Conservation (phyloP, 2,888 invertebrate genomes). For the Hypsopygia costalis region DNA sequence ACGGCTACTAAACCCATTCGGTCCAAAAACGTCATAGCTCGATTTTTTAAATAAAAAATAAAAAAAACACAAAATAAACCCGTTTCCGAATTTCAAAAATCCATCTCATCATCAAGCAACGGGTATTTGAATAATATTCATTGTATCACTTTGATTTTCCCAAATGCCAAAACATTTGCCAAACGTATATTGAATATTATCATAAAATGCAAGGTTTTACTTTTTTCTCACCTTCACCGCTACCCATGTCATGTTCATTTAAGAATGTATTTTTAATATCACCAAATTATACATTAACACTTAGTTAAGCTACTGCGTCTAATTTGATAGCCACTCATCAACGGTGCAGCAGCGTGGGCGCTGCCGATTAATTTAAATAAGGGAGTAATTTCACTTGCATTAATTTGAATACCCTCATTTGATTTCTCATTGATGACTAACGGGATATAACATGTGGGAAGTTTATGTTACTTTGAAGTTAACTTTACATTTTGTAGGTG, state of each 20-base stretch:
- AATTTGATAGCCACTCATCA: slow-evolving; percentile 1
- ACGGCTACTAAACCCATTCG: no score
- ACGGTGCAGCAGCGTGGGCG: background rate
- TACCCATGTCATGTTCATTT: background rate
- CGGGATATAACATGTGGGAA: slow-evolving; percentile 1
- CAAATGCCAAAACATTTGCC: no score
- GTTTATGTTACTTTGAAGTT: background rate
- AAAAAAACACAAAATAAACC: no score
- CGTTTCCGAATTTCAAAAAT: no score
- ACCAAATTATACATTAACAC: background rate
- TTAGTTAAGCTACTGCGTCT: slow-evolving; percentile 1
- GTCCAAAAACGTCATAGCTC: no score
- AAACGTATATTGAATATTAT: no score
- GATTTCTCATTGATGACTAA: slow-evolving; percentile 3
- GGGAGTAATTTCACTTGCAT: background rate
- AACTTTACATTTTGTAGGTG: background rate
- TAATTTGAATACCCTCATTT: slow-evolving; percentile 1
- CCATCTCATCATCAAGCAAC: no score
- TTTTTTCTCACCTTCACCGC: no score
- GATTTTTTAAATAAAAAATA: no score
- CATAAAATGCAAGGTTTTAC: no score
- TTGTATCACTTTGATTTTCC: no score
- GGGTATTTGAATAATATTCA: no score
- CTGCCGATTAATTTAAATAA: slow-evolving; percentile 5
- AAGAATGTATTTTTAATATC: background rate